phyloP scores from a whole-genome alignment of 1,140 invertebrate genomes.

The Asobara japonica region DNA sequence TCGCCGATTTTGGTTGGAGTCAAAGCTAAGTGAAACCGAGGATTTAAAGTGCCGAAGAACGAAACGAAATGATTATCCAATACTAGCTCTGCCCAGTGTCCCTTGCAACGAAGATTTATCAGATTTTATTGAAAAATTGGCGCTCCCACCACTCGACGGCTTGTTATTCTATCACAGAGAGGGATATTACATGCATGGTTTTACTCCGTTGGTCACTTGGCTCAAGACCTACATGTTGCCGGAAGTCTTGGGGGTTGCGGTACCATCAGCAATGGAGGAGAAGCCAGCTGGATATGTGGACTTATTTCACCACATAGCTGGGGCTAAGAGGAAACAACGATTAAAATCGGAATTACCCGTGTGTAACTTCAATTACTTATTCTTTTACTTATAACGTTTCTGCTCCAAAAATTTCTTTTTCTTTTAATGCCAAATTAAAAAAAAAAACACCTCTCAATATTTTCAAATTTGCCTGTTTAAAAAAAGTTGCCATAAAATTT shows the following conservation, averaged over 20 bases:
- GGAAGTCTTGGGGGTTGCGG: constrained; percentile 75
- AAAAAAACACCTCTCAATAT: background rate
- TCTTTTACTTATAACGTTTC: no score
- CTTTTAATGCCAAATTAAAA: no score
- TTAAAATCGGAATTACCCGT: background rate
- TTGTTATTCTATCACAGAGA: constrained; percentile 85
- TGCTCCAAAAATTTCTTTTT: no score
- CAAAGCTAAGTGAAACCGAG: constrained; percentile 72
- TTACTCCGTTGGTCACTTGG: constrained; percentile 89
- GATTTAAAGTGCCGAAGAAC: constrained; percentile 56
- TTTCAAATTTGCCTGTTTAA: no score
- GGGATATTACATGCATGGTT: constrained; percentile 79
- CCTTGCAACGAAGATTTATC: constrained; percentile 58
- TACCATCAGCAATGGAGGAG: constrained; percentile 58
- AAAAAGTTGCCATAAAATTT: no score
- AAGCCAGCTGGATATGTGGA: constrained; percentile 61
- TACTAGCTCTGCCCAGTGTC: constrained; percentile 65
- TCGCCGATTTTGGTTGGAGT: constrained; percentile 79
- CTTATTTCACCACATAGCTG: constrained; percentile 49
- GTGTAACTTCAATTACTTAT: background rate
- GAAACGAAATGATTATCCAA: constrained; percentile 66
- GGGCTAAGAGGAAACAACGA: constrained; percentile 17
- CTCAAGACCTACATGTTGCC: constrained; percentile 87
- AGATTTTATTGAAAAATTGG: constrained; percentile 53
- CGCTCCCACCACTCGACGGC: constrained; percentile 73